phyloP scores from a whole-genome alignment of 1,140 invertebrate species.

The Euborellia annulipes region DNA sequence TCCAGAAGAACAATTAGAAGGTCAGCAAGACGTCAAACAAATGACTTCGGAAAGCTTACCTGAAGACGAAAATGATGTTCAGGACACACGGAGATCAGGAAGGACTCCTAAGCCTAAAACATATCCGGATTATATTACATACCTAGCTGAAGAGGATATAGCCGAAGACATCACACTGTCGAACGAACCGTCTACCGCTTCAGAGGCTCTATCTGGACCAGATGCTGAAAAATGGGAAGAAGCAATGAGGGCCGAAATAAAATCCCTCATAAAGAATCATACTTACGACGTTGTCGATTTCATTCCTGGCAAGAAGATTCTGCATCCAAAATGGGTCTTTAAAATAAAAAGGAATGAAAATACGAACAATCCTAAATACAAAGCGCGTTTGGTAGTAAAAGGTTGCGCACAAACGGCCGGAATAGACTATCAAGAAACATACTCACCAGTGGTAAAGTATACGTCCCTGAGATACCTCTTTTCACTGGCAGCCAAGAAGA shows the following conservation, averaged over 20 bases:
- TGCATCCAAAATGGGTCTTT: slow-evolving; percentile 1
- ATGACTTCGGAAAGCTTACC: too few species aligned
- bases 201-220: too few species aligned
- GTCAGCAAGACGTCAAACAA: too few species aligned
- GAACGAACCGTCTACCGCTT: too few species aligned
- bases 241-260: neutral
- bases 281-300: neutral
- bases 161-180: too few species aligned
- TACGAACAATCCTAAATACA: neutral
- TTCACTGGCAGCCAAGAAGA: slow-evolving; percentile 2
- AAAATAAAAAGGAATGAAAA: neutral
- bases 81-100: too few species aligned
- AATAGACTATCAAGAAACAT: neutral
- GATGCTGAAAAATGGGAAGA: neutral
- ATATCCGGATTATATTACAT: too few species aligned
- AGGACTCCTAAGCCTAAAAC: too few species aligned
- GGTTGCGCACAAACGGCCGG: neutral
- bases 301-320: neutral
- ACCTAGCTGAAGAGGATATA: too few species aligned
- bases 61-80: too few species aligned
- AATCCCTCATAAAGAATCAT: neutral
- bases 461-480: neutral
- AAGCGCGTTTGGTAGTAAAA: neutral
- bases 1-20: too few species aligned
- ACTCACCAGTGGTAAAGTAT: neutral